phyloP scores from a whole-genome alignment of 2,113 vertebrate species.

The Noctilio leporinus region DNA sequence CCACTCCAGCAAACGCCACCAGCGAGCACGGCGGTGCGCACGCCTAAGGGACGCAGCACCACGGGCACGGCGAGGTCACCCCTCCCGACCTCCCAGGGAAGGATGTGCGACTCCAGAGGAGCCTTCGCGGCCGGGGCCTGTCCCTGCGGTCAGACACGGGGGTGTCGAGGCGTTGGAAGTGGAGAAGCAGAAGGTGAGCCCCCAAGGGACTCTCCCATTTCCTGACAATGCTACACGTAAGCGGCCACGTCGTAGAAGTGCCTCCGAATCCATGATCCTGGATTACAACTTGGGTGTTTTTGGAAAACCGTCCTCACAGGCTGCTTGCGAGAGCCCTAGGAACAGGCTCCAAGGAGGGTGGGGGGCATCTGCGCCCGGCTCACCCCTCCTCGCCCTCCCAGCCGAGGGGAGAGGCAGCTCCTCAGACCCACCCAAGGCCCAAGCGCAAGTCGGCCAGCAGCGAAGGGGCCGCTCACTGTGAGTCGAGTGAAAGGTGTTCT shows the following conservation, averaged over 20 bases:
- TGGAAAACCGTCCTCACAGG: neutral
- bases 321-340: neutral
- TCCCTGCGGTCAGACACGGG: neutral
- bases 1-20: rapidly evolving
- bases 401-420: neutral
- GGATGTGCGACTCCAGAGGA: neutral
- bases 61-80: no score
- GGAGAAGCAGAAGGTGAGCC: neutral
- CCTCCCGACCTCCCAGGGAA: neutral
- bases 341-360: neutral
- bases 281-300: neutral
- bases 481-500: neutral
- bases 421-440: neutral
- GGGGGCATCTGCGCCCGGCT: neutral
- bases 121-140: neutral
- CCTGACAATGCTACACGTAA: neutral
- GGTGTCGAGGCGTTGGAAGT: rapidly evolving
- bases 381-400: neutral
- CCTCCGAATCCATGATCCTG: neutral
- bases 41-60: no score
- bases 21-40: rapidly evolving
- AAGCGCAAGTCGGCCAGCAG: no score
- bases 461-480: neutral
- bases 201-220: neutral
- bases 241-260: neutral